A percentile compares a stretch with the other conserved stretches of the same genome.
Conservation (phyloP, 2,888 invertebrate species). For the Melieria picta region DNA sequence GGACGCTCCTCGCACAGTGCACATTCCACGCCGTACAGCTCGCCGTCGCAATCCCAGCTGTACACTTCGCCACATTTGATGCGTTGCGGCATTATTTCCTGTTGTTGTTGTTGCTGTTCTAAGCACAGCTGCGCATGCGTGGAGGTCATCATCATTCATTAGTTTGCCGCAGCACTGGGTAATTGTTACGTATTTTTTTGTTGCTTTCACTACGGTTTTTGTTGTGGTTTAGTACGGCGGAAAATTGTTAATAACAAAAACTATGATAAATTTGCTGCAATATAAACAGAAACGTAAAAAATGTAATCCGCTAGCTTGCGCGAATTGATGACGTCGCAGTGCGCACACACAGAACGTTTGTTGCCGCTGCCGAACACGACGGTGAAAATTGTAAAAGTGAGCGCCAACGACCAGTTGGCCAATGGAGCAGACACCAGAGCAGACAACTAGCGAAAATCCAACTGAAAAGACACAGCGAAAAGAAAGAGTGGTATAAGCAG, state of each 20-base stretch:
- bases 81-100: slow-evolving; percentile 5
- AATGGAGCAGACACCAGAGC: background rate
- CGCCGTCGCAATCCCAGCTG: slow-evolving; percentile 56
- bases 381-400: background rate
- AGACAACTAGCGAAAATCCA: background rate
- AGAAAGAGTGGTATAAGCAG: background rate
- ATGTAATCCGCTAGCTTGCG: background rate
- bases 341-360: background rate
- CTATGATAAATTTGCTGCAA: background rate
- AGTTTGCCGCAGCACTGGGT: background rate
- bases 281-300: slow-evolving; percentile 5
- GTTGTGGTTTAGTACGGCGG: background rate
- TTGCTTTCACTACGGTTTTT: background rate
- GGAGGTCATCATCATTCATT: slow-evolving; percentile 4
- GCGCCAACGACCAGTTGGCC: background rate
- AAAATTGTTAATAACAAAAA: background rate
- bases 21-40: slow-evolving; percentile 57
- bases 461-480: slow-evolving; percentile 19
- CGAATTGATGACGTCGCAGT: slow-evolving; percentile 22
- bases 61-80: slow-evolving; percentile 54
- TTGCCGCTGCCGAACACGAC: too few relatives aligned
- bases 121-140: slow-evolving; percentile 18
- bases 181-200: background rate
- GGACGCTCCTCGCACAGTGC: slow-evolving; percentile 57
- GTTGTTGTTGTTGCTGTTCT: background rate